Evolutionary conservation across 2,113 vertebrate species (phyloP).

Genomic region (Mastomys natalensis): DNA sequence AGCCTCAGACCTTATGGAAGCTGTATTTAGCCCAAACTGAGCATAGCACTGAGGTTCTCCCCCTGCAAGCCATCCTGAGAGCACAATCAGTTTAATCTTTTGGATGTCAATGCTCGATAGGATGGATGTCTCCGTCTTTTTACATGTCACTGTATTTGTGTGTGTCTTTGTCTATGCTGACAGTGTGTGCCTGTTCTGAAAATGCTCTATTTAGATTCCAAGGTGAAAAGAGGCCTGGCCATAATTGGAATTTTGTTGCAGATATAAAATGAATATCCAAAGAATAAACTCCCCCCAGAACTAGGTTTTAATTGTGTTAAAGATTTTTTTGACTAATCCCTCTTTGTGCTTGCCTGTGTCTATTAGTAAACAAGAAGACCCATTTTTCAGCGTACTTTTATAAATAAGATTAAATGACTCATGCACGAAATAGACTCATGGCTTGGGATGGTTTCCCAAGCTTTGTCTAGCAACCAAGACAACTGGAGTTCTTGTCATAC

Average conservation of each 20-base stretch:
- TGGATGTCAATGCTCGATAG: not conserved
- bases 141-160: not conserved
- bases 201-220: not conserved
- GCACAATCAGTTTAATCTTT: not conserved
- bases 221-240: not conserved
- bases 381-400: too few relatives aligned
- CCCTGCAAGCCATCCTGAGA: not conserved
- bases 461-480: not conserved
- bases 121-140: not conserved
- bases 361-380: too few relatives aligned
- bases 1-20: not conserved
- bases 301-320: constrained; percentile 26
- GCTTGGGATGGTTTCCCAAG: too few relatives aligned
- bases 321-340: not conserved
- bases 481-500: not conserved
- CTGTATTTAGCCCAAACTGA: constrained; percentile 20
- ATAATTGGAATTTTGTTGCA: constrained; percentile 36
- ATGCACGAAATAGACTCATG: too few relatives aligned
- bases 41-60: not conserved
- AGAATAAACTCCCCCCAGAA: constrained; percentile 20
- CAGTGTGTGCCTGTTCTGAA: not conserved
- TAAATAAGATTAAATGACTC: too few relatives aligned
- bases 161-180: not conserved
- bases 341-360: not conserved
- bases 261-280: too few relatives aligned